Evolutionary conservation across 2,888 invertebrate genomes (phyloP).

Genomic region (Octonoba sinensis): DNA sequence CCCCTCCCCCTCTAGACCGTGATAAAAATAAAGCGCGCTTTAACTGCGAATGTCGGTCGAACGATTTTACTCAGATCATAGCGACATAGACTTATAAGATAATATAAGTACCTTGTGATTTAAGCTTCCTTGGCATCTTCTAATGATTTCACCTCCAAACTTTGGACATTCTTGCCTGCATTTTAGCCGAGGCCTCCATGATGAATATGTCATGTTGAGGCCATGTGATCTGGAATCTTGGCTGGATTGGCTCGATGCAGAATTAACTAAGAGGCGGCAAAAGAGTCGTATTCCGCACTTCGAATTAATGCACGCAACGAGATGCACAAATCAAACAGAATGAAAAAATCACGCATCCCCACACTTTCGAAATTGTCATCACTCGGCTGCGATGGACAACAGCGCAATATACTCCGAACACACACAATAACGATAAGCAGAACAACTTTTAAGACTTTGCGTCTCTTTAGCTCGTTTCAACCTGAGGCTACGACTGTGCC

Average conservation of each 20-base stretch:
- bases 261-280: constrained; percentile 28
- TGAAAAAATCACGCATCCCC: constrained; percentile 14
- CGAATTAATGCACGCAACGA: constrained; percentile 13
- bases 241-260: constrained; percentile 51
- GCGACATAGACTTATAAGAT: too few species aligned
- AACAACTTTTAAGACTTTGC: constrained; percentile 54
- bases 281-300: constrained; percentile 38
- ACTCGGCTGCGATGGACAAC: constrained; percentile 10
- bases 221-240: constrained; percentile 66
- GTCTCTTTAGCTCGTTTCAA: constrained; percentile 55
- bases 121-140: constrained; percentile 67
- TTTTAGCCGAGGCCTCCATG: constrained; percentile 66
- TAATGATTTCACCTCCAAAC: constrained; percentile 67
- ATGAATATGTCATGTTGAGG: constrained; percentile 67
- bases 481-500: constrained; percentile 62
- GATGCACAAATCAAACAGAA: constrained; percentile 6
- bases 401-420: constrained; percentile 39
- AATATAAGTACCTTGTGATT: constrained; percentile 65
- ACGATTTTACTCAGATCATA: too few species aligned
- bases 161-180: constrained; percentile 67
- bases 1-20: constrained; percentile 33
- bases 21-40: constrained; percentile 56
- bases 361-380: constrained; percentile 38
- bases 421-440: constrained; percentile 52
- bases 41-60: constrained; percentile 15